Conservation (phyloP, 2,888 invertebrate genomes). For the Nemotelus pantherinus region DNA sequence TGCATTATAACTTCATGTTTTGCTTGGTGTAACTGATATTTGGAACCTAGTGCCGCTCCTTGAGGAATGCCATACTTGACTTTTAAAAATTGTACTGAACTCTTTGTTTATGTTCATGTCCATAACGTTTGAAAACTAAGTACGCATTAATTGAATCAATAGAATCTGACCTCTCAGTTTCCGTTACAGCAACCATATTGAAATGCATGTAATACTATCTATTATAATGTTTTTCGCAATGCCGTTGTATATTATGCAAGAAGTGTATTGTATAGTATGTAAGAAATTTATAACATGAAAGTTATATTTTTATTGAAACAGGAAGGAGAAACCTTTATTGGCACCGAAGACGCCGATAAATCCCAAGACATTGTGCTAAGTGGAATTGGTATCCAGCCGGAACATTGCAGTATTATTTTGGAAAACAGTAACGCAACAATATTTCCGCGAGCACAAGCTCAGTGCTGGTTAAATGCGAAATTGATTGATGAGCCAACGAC, state of each 20-base stretch:
- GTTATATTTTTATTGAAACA: conserved; percentile 56
- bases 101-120: too few relatives aligned
- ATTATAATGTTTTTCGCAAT: not conserved
- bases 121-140: too few relatives aligned
- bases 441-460: conserved; percentile 75
- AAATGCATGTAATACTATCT: too few relatives aligned
- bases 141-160: too few relatives aligned
- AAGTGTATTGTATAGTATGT: not conserved
- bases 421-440: conserved; percentile 78
- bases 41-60: too few relatives aligned
- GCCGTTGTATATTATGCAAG: not conserved
- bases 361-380: conserved; percentile 80
- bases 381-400: conserved; percentile 79
- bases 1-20: too few relatives aligned
- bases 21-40: too few relatives aligned
- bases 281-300: not conserved
- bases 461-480: conserved; percentile 86
- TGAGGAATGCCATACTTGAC: too few relatives aligned
- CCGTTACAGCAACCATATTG: too few relatives aligned
- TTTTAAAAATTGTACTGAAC: too few relatives aligned
- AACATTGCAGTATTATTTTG: conserved; percentile 81
- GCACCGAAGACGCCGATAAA: conserved; percentile 74
- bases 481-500: conserved; percentile 80
- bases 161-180: too few relatives aligned
- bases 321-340: conserved; percentile 88